Evolutionary conservation across 2,113 vertebrate species (phyloP).

Genomic region (Nothoprocta perdicaria): DNA sequence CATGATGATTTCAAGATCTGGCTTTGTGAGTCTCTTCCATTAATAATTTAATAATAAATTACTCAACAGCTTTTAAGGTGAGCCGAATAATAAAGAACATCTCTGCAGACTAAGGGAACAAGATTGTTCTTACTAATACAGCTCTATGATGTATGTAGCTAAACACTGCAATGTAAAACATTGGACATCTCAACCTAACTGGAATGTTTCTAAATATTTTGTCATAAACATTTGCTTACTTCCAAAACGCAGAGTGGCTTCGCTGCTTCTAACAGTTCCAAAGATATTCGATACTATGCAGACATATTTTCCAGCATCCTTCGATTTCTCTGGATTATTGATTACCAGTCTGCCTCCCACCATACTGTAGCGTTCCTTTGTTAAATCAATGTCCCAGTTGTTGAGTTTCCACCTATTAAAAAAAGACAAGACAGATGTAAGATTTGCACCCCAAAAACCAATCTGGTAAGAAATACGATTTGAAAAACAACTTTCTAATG

Average conservation of each 20-base stretch:
- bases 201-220: background rate
- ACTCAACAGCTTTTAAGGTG: background rate
- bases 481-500: background rate
- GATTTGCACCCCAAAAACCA: background rate
- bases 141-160: background rate
- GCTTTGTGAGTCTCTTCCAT: background rate
- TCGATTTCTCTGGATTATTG: constrained; percentile 84
- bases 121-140: background rate
- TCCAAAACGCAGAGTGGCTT: constrained; percentile 91
- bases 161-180: background rate
- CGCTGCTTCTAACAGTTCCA: constrained; percentile 89
- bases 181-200: background rate
- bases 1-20: background rate
- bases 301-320: constrained; percentile 87
- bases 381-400: constrained; percentile 83
- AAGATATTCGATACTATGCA: constrained; percentile 89
- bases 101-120: background rate
- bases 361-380: constrained; percentile 85
- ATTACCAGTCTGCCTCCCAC: constrained; percentile 92
- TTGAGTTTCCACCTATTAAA: constrained; percentile 88
- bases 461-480: background rate
- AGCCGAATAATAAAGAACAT: background rate
- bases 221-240: constrained; percentile 82
- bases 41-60: background rate
- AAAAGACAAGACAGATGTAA: constrained; percentile 30